Base-by-base conservation (phyloP, 2,888 invertebrate genomes). In the Liopterus haemorrhoidalis region DNA sequence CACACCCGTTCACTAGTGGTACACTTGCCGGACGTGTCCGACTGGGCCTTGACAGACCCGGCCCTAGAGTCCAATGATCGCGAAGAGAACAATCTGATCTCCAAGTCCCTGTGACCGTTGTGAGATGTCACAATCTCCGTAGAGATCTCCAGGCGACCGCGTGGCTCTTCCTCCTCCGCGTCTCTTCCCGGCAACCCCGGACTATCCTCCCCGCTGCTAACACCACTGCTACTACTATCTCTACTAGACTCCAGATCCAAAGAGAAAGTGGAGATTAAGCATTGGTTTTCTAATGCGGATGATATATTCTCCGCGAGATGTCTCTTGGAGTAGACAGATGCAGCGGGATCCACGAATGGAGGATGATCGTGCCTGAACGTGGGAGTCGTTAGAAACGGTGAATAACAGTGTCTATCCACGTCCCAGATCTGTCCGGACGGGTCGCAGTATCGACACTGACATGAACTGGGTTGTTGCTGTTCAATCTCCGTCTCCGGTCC, bases 121-220 rank as follows among this genome's bases (percentile, higher is more conserved):
- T 79, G 76, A 31, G 84, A 84, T 18, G 84, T 85, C 53, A 85
- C 82, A 56, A 85, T 85, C 61, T 84, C 82, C 22, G 84, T 83
- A 21, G 83, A 82, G 46, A 85, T 83, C 65, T 83, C 81, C 57
- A 85, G 68, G 30, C 44, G 38, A 14, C 27, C 15, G 15, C 27
- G 24, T 28, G 8, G 28, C 11, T 28, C n/a, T 8, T 28, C 4
- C 12, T 28, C 4, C 33, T 57, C 57, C 43, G 50, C 50, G 1
- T 50, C 18, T 18, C 49, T 46, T 25, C 53, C 52, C 11, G 54
- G 37, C 51, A 53, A 43, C 49, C 54, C 24, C 19, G 53, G 53
- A 12, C 38, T 41, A 50, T 68, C 70, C 52, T 52, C 63, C 58
- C n/a, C 63, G 60, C 19, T 61, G 59, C 64, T 64, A 63, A 15